phyloP scores from a whole-genome alignment of 2,888 invertebrate species.

The Apodemia mormo region DNA sequence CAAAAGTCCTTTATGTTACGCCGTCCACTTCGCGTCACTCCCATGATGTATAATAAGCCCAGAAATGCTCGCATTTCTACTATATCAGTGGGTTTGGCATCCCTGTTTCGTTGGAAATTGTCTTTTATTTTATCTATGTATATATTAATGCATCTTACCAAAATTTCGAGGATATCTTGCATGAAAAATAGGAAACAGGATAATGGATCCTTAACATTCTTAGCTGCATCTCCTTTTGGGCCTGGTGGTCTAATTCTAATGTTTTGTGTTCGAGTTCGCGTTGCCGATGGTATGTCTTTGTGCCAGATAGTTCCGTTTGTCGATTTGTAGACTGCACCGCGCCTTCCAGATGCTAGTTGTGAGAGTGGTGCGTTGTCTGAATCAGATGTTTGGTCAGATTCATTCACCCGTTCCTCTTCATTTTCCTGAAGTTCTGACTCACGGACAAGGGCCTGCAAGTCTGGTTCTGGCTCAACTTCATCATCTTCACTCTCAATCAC shows the following conservation, averaged over 20 bases:
- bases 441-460: too few species aligned
- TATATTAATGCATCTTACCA: neutral
- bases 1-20: neutral
- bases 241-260: neutral
- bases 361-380: neutral
- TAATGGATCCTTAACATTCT: neutral
- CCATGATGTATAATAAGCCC: neutral
- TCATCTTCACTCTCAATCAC: too few species aligned
- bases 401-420: constrained; percentile 7
- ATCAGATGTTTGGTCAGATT: constrained; percentile 1
- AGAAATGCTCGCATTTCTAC: too few species aligned
- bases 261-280: neutral
- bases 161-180: neutral
- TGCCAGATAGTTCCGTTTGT: neutral
- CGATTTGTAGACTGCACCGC: neutral
- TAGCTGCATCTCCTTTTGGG: too few species aligned
- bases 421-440: constrained; percentile 1
- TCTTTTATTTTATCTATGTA: too few species aligned
- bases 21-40: too few species aligned
- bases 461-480: too few species aligned
- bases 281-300: neutral
- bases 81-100: too few species aligned
- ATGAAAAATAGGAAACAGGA: neutral
- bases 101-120: neutral
- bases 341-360: constrained; percentile 6